Base-by-base conservation (phyloP, 2,888 invertebrate genomes). In the Crepidodera aurea region DNA sequence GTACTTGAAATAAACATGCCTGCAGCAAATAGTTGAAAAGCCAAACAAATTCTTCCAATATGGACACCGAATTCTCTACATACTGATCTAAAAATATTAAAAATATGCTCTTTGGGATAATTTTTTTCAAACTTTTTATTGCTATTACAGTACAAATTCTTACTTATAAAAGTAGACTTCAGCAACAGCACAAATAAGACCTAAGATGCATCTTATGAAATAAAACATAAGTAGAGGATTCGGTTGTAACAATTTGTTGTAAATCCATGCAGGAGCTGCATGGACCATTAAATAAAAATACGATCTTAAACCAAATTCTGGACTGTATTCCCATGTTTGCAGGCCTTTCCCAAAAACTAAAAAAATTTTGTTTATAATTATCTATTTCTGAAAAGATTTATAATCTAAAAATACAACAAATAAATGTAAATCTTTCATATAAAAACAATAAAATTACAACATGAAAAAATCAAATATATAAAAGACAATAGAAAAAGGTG, bases 251-350 rank as follows among this genome's bases (percentile, higher is more conserved):
- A 95, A 68, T 68, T 86, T 84, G 62, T 90, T 88, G 73, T 95
- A 90, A 2, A 96, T 80, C 83, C 90, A 92, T 2, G 93, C 92
- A 2, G 98, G 97, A 5, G 93, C 86, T 2, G 93, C 92, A 81
- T 98, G 94, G 48, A 97, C 80, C 84, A 94, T 86, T 18, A 99
- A 83, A 75, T 98, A 96, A 62, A 93, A 90, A 81, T 99, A 99
- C 0, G 99, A 99, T 40, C 99, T 86, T 48, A 99, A 87, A 0
- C 96, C 97, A 81, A 90, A 98, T 64, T 87, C 84, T 0, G 99
- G 98, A 76, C 97, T 96, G 81, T 99, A 99, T 81, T 99, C 99
- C 99, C 99, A 99, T 25, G 99, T 99, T 84, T 99, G 98, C 64
- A 98, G 87, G 3, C 99, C 99, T 77, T 86, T 89, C 6, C 95